Percentiles rank a stretch among this genome's conserved stretches.
phyloP scores from a whole-genome alignment of 1,140 invertebrate genomes.

The Ostrea denselamellosa region DNA sequence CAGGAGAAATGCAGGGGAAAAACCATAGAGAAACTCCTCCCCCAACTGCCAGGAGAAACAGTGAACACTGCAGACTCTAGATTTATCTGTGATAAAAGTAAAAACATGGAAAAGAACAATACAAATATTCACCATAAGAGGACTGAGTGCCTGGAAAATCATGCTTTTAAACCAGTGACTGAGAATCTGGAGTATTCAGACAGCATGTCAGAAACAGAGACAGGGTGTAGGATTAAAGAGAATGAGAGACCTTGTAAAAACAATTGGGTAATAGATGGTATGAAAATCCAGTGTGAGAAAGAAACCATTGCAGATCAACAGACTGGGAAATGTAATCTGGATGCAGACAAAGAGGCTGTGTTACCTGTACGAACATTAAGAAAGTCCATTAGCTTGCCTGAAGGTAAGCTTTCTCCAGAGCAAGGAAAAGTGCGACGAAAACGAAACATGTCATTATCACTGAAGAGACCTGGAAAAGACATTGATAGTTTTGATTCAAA shows the following conservation, averaged over 20 bases:
- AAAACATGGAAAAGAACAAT: not conserved
- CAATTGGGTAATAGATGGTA: not conserved
- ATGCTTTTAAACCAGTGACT: not conserved
- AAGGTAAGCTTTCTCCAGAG: not conserved
- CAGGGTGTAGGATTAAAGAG: not conserved
- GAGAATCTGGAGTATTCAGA: not conserved
- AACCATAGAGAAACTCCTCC: not conserved
- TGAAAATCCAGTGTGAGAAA: not conserved
- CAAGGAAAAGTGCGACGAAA: not conserved
- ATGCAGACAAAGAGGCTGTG: not conserved
- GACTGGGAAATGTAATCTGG: not conserved
- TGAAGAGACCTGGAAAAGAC: not conserved
- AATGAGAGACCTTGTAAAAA: not conserved
- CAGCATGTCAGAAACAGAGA: not conserved
- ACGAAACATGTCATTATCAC: not conserved
- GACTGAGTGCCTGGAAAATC: not conserved
- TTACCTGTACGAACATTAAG: not conserved
- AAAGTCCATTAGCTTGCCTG: slow-evolving; percentile 1
- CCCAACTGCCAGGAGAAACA: not conserved
- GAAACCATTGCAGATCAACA: not conserved
- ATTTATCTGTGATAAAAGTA: not conserved
- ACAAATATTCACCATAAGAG: not conserved
- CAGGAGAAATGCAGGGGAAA: not conserved
- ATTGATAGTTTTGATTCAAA: not conserved
- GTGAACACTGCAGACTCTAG: not conserved